Evolutionary conservation across 1,140 invertebrate genomes (phyloP), one percentile per base, ranked within the genome.

Genomic region (Drosophila sp.): DNA sequence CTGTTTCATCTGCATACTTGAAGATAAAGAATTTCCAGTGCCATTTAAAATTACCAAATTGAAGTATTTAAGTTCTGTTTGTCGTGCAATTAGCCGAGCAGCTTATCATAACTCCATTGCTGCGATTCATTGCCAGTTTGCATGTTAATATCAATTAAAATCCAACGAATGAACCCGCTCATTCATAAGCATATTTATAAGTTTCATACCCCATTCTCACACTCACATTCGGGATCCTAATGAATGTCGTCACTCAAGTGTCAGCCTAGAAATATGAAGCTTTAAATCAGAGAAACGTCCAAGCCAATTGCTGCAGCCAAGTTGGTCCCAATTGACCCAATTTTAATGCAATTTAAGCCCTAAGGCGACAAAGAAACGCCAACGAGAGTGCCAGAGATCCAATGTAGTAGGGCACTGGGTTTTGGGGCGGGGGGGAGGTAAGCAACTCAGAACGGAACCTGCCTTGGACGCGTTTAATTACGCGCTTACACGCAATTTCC

Each of bases 251-350:
- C 56, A 58, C n/a, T 33, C 17, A 11, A 57, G 32, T 57, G 17
- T 57, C 32, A 57, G 56, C 56, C 30, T 25, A 32, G 33, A 58
- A 58, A 35, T 58, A 35, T 58, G 56, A 58, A 32, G 56, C 56
- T 58, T 58, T 27, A 60, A 60, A 38, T 60, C 33, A 41, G 11
- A 7, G 23, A 38, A 35, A 60, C 25, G 32, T 25, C 17, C 30
- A 32, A 40, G 35, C 23, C 44, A 50, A 50, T 50, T 50, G 44
- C 44, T 50, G 44, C 44, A 50, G 33, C 58, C 5, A 35, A 27
- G 35, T 41, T 60, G 35, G 33, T 60, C 58, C 58, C 58, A 60
- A 60, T 60, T 60, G 58, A 60, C 58, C 58, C 23, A 60, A 60
- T 40, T 60, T 60, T 41, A 60, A 60, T 60, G 58, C 58, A 35